Evolutionary conservation across 1,140 invertebrate species (phyloP), one percentile per base, ranked within the genome.

Genomic region (Rhyacophila brunnea): DNA sequence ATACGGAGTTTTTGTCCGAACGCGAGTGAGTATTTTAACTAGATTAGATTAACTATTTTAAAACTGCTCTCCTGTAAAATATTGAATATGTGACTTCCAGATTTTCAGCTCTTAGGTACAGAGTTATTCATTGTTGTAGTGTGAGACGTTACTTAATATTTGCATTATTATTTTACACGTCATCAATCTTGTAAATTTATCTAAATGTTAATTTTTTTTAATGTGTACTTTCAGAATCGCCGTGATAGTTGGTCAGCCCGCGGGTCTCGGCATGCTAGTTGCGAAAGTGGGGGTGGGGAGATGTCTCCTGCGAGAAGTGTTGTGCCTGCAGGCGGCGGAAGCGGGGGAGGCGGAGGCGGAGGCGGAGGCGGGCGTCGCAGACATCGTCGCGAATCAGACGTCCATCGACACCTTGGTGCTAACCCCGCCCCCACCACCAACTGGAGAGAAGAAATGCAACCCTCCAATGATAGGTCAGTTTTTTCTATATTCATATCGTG

Each of bases 381-480:
- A 10, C 35, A 54, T 6, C 49, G 63, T 15, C 48, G 51, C 3
- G 47, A 56, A 10, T 53, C 50, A 46, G 54, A 60, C 32, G 19
- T 35, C 20, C 35, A 45, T 15, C 19, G 53, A 34, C 63, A 58
- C 32, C 43, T 50, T 14, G 57, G 49, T 2, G 36, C 50, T 6
- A 52, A 47, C 10, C 58, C 62, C 7, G 56, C 62, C 6, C 40
- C 54, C 40, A 60, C 48, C 6, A 50, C 48, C 35, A 65, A 65
- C 60, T 65, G 63, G 63, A 60, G 63, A 49, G 63, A 65, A 23
- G 63, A 65, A 48, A 65, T 65, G 63, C 53, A 57, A 45, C 54
- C 58, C 11, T 14, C 17, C 1, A 13, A 17, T 48, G 57, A 59
- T 23, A 59, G 57, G 57, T 59, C n/a, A 34, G 23, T 28, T 28